Conservation (phyloP, 1,140 invertebrate genomes). For the Drosophila nannoptera region DNA sequence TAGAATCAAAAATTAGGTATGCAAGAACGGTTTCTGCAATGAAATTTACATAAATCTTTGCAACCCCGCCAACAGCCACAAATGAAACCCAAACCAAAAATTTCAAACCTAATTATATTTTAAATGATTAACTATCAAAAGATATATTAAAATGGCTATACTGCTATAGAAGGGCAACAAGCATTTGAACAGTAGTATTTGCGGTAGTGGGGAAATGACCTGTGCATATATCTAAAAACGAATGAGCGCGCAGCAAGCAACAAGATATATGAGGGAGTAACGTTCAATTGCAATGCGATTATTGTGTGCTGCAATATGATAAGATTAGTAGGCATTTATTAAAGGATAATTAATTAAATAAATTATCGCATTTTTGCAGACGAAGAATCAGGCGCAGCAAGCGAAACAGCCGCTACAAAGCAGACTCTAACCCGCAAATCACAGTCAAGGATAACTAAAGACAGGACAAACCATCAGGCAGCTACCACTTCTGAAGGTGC, state of each 20-base stretch:
- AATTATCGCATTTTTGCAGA: slow-evolving; percentile 47
- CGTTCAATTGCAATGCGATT: slow-evolving; percentile 8
- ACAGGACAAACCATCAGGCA: slow-evolving; percentile 24
- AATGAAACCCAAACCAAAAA: slow-evolving; percentile 21
- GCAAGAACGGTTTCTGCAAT: slow-evolving; percentile 63
- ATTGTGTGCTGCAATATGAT: slow-evolving; percentile 33
- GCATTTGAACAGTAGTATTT: background rate
- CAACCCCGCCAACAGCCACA: slow-evolving; percentile 23
- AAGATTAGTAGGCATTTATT: slow-evolving; percentile 34
- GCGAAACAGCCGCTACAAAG: slow-evolving; percentile 6
- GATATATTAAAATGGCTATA: background rate
- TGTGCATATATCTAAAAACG: slow-evolving; percentile 19
- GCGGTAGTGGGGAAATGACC: slow-evolving; percentile 3
- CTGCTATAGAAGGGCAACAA: background rate
- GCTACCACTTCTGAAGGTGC: slow-evolving; percentile 20
- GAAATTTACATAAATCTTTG: slow-evolving; percentile 66
- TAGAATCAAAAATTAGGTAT: slow-evolving; percentile 57
- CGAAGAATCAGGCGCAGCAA: slow-evolving; percentile 53
- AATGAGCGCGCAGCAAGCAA: slow-evolving; percentile 32
- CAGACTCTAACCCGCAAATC: slow-evolving; percentile 6
- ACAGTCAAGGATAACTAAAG: slow-evolving; percentile 18
- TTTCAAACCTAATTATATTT: slow-evolving; percentile 20
- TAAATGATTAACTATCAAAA: slow-evolving; percentile 1
- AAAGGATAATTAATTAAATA: slow-evolving; percentile 16
- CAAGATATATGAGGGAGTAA: background rate